A percentile compares a stretch with the other conserved stretches of the same genome.
Conservation (phyloP, 2,113 vertebrate species). For the Bucco capensis region DNA sequence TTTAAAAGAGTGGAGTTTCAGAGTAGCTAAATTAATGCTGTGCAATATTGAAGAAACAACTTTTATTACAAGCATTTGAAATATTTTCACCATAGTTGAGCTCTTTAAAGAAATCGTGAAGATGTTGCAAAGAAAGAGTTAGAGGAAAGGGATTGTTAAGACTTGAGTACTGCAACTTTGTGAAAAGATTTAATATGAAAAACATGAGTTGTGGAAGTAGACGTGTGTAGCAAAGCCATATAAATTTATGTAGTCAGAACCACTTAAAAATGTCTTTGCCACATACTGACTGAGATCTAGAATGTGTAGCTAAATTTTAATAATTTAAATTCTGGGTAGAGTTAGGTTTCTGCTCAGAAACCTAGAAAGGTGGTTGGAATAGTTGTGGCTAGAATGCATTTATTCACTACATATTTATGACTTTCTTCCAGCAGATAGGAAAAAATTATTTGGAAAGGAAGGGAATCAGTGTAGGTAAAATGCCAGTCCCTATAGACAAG, state of each 20-base stretch:
- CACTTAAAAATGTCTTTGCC: background rate
- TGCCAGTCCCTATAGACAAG: background rate
- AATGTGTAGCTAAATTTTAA: background rate
- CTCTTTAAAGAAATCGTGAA: background rate
- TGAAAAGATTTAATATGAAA: background rate
- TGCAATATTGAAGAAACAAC: background rate
- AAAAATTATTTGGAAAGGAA: background rate
- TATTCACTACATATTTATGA: background rate
- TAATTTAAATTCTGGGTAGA: background rate
- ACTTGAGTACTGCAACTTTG: background rate
- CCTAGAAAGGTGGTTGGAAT: background rate
- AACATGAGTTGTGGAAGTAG: background rate
- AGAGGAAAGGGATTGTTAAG: background rate
- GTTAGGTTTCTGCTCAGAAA: background rate
- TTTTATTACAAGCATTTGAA: background rate
- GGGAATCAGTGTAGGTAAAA: background rate
- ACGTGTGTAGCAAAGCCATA: background rate
- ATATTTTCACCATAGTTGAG: background rate
- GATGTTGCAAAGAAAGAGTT: background rate
- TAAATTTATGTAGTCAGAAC: background rate
- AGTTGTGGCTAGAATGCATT: background rate
- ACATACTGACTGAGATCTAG: background rate
- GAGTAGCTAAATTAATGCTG: background rate
- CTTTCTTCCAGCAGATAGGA: background rate
- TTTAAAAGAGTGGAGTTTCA: background rate